Percentiles rank a stretch among this genome's conserved stretches.
Evolutionary conservation across 1,140 invertebrate species (phyloP).

Genomic region (Nephila pilipes): DNA sequence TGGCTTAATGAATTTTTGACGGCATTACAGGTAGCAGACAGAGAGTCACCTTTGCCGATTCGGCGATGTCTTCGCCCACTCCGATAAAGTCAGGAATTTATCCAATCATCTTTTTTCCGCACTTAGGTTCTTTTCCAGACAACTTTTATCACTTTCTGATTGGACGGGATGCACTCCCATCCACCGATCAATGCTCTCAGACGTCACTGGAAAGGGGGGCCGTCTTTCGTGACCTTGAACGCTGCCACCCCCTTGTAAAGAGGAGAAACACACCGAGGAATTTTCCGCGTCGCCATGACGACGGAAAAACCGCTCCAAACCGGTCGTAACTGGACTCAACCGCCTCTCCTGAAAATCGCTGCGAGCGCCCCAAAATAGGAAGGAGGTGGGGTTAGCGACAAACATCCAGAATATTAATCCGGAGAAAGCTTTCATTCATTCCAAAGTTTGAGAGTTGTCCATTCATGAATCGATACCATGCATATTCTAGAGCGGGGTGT

Average conservation of each 20-base stretch:
- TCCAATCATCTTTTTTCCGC: background rate
- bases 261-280: background rate
- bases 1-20: background rate
- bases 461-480: conserved; percentile 11
- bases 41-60: background rate
- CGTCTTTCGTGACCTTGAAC: conserved; percentile 19
- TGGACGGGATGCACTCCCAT: background rate
- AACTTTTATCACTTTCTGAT: conserved; percentile 38
- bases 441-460: background rate
- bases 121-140: background rate
- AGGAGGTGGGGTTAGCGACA: background rate
- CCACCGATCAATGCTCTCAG: background rate
- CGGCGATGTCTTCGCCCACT: background rate
- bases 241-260: background rate
- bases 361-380: conserved; percentile 7
- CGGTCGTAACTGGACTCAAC: background rate
- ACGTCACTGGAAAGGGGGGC: background rate
- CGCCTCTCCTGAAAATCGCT: background rate
- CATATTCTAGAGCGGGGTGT: background rate
- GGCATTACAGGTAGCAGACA: background rate
- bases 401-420: background rate
- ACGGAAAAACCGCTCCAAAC: conserved; percentile 16
- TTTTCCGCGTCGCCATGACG: conserved; percentile 8
- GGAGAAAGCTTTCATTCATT: background rate
- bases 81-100: background rate